Percentiles rank a stretch among this genome's conserved stretches.
Evolutionary conservation across 2,797 vertebrate genomes (phyloP).

Genomic region (Paguma larvata): DNA sequence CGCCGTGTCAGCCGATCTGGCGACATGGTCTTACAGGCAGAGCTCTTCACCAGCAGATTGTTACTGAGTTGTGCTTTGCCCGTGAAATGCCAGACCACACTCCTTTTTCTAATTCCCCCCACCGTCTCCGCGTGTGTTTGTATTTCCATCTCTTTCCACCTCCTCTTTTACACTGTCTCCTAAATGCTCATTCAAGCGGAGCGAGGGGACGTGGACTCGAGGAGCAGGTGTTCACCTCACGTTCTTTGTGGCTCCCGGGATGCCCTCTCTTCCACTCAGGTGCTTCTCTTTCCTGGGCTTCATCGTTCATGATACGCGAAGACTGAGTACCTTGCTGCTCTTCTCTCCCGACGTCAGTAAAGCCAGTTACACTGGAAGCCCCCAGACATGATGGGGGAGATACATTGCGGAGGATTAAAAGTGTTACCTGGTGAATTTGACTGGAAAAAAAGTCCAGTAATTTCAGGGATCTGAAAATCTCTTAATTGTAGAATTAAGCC

Average conservation of each 20-base stretch:
- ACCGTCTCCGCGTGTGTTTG: neutral
- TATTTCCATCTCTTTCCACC: neutral
- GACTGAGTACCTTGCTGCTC: slow-evolving; percentile 2
- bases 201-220: neutral
- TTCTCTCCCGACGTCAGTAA: slow-evolving; percentile 5
- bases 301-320: neutral
- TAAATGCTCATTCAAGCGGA: neutral
- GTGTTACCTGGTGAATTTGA: slow-evolving; percentile 13
- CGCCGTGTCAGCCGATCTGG: neutral
- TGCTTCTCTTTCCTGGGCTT: slow-evolving; percentile 66
- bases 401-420: neutral
- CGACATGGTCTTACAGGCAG: neutral
- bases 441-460: neutral
- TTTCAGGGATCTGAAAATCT: neutral
- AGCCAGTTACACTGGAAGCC: neutral
- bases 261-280: neutral
- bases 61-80: neutral
- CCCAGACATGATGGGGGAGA: neutral
- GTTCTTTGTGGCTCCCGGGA: slow-evolving; percentile 18
- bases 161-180: slow-evolving; percentile 1
- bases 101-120: neutral
- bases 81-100: neutral
- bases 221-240: slow-evolving; percentile 57
- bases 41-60: neutral
- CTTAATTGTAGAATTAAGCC: neutral